Evolutionary conservation across 2,888 invertebrate genomes (phyloP), one percentile per base, ranked within the genome.

Genomic region (Lapara coniferarum): DNA sequence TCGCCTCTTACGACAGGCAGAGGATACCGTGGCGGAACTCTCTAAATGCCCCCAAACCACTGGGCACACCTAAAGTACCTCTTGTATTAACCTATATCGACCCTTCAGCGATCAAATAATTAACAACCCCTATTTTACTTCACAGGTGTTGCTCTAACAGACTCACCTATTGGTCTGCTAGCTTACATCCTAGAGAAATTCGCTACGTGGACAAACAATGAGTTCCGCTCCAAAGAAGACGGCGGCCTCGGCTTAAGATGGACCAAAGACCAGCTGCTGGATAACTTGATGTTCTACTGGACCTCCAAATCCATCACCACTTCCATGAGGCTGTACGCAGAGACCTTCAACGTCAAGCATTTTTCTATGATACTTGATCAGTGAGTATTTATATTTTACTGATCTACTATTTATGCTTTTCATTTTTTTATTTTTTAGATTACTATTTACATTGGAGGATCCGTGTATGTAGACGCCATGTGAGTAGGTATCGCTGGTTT

Each of bases 281-380:
- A 97, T 76, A 97, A 97, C 80, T 85, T 98, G 8, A 97, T 97
- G 97, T 88, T 97, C 66, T 98, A 98, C 87, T 98, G 97, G 97
- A 84, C 95, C 0, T 95, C 96, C 0, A 95, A 95, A 67, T 95
- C 95, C 10, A 96, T 97, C 12, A 96, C 96, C 0, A 96, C 97
- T 0, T 96, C 97, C 0, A 94, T 95, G 89, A 94, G 98, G 53
- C 88, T 97, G 37, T 98, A 98, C 82, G 88, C 96, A 0, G 97
- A 98, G 84, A 83, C 82, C 0, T 92, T 95, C 25, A 93, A 81
- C 52, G 83, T 80, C 68, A 83, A 75, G 55, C 73, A 78, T 37
- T 71, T 78, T 1, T 78, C 69, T 0, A 73, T 89, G 51, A 81
- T 86, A 0, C 72, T 94, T 44, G 93, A 94, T 25, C 79, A 85